Base-by-base conservation (phyloP, 2,113 vertebrate genomes). In the Tiliqua scincoides region DNA sequence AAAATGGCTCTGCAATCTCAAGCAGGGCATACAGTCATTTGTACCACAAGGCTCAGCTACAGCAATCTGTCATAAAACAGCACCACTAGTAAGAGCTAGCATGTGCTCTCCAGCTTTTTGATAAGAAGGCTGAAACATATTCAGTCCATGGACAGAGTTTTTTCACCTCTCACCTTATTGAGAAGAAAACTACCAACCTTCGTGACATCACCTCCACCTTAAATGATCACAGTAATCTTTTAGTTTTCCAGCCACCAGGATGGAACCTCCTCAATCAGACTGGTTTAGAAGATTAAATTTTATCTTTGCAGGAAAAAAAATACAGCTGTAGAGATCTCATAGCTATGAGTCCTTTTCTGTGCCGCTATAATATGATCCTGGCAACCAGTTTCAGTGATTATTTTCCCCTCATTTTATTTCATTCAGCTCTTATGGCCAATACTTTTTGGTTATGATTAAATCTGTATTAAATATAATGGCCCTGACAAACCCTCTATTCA, bases 391-490 rank as follows among this genome's bases (percentile, higher is more conserved):
- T 86, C 27, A 32, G 25, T 57, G 65, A 52, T 81, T 85, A 48
- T 48, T 79, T 84, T 17, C 15, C 14, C 25, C 61, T 4, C 11
- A 30, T 32, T 80, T 85, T 87, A 62, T 89, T 54, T 84, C 74
- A 84, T 25, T 73, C 40, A 54, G 18, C 25, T 32, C 9, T 32
- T n/a, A 67, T 73, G 43, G 59, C 17, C 20, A 35, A 14, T 48
- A 30, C 30, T 48, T 17, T n/a, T 43, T 71, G 37, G 11, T 79
- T 74, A 84, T 89, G 14, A 82, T 70, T 43, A 87, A 88, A 73
- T 15, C 12, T 54, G 8, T 5, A 79, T 82, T 82, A 40, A 59
- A 8, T 54, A 68, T 11, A 43, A 73, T 63, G 17, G 32, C 32
- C 21, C 32, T 84, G 43, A 27, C 43, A 63, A 71, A 62, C 43